phyloP scores from a whole-genome alignment of 2,797 vertebrate species.

The Poeciliopsis paucimaculata region DNA sequence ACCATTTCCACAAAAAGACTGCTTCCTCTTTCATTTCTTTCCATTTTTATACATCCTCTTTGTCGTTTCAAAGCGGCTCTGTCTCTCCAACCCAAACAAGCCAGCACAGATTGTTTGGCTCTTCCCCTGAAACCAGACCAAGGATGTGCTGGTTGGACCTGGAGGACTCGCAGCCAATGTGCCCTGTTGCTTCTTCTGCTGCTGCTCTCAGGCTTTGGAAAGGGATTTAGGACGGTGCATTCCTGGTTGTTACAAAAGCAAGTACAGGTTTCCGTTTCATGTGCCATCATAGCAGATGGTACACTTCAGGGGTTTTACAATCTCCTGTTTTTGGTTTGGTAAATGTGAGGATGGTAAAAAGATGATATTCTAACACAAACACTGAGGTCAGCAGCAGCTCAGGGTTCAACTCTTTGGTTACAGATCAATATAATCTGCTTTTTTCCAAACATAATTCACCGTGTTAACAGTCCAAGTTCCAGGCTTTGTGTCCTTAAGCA shows the following conservation, averaged over 20 bases:
- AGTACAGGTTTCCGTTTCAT: constrained; percentile 61
- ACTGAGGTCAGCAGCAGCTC: background rate
- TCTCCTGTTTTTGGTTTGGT: constrained; percentile 47
- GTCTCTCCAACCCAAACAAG: constrained; percentile 68
- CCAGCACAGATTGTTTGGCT: constrained; percentile 66
- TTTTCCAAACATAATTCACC: background rate
- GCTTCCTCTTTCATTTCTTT: constrained; percentile 40
- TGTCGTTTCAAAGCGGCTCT: constrained; percentile 52
- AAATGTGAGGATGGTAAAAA: constrained; percentile 45
- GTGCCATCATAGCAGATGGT: constrained; percentile 49
- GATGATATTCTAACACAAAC: constrained; percentile 7
- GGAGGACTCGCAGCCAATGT: constrained; percentile 57
- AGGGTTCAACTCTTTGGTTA: background rate
- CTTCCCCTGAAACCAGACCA: constrained; percentile 51
- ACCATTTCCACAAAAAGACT: constrained; percentile 38
- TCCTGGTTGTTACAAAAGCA: constrained; percentile 68
- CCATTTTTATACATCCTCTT: constrained; percentile 65
- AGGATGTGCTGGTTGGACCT: constrained; percentile 45
- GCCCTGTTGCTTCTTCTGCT: constrained; percentile 66
- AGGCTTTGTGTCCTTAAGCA: background rate
- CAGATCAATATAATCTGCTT: background rate
- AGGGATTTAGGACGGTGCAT: constrained; percentile 47
- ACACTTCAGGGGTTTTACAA: constrained; percentile 46
- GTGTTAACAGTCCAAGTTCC: background rate
- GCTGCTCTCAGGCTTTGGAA: constrained; percentile 60